A percentile compares a stretch with the other conserved stretches of the same genome.
Conservation (phyloP, 2,888 invertebrate species). For the Polymixis flavicincta region DNA sequence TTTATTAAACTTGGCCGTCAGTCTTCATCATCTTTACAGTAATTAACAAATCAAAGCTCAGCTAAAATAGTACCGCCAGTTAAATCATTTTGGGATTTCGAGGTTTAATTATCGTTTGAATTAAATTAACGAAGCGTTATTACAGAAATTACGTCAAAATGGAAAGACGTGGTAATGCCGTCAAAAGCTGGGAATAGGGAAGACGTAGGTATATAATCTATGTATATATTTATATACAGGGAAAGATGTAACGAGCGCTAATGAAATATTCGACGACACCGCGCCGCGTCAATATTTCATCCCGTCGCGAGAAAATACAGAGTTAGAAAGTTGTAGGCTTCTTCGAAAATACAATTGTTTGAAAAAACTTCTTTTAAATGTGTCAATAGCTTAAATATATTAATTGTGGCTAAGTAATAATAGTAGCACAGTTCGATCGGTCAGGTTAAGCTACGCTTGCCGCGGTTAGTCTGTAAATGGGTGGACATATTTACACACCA, state of each 20-base stretch:
- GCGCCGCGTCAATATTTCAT: constrained; percentile 75
- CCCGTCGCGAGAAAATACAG: constrained; percentile 51
- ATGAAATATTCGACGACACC: constrained; percentile 80
- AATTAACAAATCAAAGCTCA: constrained; percentile 20
- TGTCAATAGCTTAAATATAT: neutral
- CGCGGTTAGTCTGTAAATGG: neutral
- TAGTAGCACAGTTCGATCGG: neutral
- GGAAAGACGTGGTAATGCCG: constrained; percentile 43
- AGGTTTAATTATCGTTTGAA: constrained; percentile 45
- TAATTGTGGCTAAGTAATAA: neutral
- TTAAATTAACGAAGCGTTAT: constrained; percentile 53
- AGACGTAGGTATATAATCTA: constrained; percentile 19
- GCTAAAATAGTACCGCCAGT: constrained; percentile 25
- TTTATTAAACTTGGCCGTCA: constrained; percentile 9
- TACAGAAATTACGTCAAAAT: constrained; percentile 46
- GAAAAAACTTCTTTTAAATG: neutral
- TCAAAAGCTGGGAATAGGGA: constrained; percentile 33
- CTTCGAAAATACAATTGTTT: neutral
- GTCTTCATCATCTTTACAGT: constrained; percentile 17
- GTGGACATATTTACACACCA: too few species aligned
- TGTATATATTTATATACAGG: constrained; percentile 42
- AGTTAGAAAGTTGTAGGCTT: constrained; percentile 26
- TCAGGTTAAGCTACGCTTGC: neutral
- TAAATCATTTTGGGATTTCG: constrained; percentile 27
- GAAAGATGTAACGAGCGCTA: constrained; percentile 68